A percentile compares a stretch with the other conserved stretches of the same genome.
phyloP scores from a whole-genome alignment of 2,113 vertebrate species.

The Numenius arquata region DNA sequence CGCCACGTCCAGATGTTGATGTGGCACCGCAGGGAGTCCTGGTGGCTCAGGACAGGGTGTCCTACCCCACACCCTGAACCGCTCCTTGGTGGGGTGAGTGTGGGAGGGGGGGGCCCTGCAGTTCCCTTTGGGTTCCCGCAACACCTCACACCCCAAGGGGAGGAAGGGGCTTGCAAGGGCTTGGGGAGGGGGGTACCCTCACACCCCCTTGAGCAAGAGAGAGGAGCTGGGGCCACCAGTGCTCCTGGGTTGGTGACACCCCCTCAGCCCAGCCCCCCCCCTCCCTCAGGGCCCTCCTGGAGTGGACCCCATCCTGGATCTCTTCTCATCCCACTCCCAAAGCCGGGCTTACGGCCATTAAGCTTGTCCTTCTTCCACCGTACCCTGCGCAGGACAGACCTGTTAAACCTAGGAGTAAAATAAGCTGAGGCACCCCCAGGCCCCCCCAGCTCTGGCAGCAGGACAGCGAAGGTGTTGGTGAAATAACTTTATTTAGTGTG shows the following conservation, averaged over 20 bases:
- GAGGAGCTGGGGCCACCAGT: background rate
- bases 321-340: background rate
- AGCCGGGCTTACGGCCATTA: fast-evolving
- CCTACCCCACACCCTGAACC: background rate
- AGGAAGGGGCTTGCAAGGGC: background rate
- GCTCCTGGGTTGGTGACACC: background rate
- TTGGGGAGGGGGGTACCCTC: background rate
- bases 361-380: background rate
- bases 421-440: too few species aligned
- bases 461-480: slow-evolving; percentile 69
- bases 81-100: background rate
- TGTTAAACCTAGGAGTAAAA: background rate
- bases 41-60: too few species aligned
- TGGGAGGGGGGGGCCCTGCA: background rate
- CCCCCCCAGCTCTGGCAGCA: background rate
- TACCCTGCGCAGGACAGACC: background rate
- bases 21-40: slow-evolving; percentile 56
- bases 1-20: slow-evolving; percentile 67
- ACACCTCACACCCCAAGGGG: fast-evolving
- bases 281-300: background rate
- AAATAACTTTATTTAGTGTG: slow-evolving; percentile 84
- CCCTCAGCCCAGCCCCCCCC: background rate
- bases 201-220: background rate
- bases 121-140: background rate
- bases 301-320: background rate